Percentiles rank a stretch among this genome's conserved stretches.
These are phyloP conservation scores for Erythrocercus mccallii DNA, from an alignment of 2,113 vertebrate species.

Conservation along the genomic window DNA sequence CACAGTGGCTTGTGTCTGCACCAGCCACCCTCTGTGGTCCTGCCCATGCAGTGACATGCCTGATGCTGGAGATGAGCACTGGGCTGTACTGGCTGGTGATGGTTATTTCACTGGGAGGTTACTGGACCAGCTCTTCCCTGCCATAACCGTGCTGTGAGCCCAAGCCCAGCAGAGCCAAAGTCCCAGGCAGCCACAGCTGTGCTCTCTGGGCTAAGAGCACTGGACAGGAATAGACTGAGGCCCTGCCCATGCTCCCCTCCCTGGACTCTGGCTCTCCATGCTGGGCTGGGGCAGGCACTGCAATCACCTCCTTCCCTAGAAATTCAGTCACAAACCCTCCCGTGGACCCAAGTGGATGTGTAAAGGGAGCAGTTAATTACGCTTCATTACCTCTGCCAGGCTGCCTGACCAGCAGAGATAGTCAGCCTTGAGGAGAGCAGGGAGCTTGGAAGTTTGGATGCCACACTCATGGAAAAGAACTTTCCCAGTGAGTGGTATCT, in stretches of 20 bases:
- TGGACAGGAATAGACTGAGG: rapidly evolving
- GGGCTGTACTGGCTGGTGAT: neutral
- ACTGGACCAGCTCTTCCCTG: neutral
- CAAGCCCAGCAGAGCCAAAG: neutral
- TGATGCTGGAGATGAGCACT: rapidly evolving
- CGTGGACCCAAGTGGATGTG: neutral
- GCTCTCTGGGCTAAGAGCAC: neutral
- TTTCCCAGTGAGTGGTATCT: rapidly evolving
- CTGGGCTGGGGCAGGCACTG: neutral
- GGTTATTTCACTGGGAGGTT: neutral
- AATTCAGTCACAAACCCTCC: neutral
- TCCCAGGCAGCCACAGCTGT: rapidly evolving
- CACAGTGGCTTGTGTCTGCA: neutral
- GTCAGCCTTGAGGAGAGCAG: neutral
- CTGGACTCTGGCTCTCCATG: neutral
- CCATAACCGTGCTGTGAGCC: neutral
- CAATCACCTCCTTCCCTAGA: neutral
- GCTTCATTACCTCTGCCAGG: too few species aligned
- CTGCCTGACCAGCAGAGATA: neutral
- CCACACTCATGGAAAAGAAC: rapidly evolving
- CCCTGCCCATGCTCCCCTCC: rapidly evolving
- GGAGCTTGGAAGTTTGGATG: neutral
- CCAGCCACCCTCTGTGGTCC: neutral
- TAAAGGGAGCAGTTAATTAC: constrained; percentile 6
- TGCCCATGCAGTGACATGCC: neutral